These are phyloP conservation scores for Hypolimnas misippus DNA, from an alignment of 2,888 invertebrate species.

Conservation along the genomic window DNA sequence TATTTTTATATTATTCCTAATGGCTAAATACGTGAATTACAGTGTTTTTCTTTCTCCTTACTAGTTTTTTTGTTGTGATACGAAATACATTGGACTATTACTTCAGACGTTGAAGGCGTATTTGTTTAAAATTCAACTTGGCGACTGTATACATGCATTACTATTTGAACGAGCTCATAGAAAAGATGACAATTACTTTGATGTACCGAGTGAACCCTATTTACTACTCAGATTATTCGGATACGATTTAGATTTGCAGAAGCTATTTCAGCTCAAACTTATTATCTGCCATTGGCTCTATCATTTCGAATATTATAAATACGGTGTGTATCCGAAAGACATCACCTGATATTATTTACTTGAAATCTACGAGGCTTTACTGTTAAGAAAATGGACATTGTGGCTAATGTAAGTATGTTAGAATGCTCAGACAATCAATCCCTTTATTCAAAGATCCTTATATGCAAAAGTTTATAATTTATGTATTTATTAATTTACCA, in stretches of 20 bases:
- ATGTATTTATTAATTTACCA: no score
- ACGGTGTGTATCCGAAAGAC: slow-evolving; percentile 76
- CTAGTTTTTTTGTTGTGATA: slow-evolving; percentile 57
- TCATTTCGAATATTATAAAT: slow-evolving; percentile 79
- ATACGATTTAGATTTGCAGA: slow-evolving; percentile 81
- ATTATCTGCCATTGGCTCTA: slow-evolving; percentile 76
- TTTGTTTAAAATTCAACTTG: slow-evolving; percentile 63
- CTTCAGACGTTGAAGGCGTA: slow-evolving; percentile 34
- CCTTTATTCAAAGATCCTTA: neutral
- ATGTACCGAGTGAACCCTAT: slow-evolving; percentile 86
- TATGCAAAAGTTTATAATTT: no score
- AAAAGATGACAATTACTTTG: slow-evolving; percentile 80
- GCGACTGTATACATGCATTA: slow-evolving; percentile 75
- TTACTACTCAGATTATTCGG: slow-evolving; percentile 88
- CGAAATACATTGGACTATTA: slow-evolving; percentile 40
- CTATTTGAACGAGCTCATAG: slow-evolving; percentile 64
- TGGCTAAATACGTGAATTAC: slow-evolving; percentile 75
- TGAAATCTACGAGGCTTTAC: slow-evolving; percentile 48
- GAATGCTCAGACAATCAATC: neutral
- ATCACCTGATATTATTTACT: slow-evolving; percentile 66
- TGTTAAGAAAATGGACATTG: slow-evolving; percentile 78
- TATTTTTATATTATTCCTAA: slow-evolving; percentile 53
- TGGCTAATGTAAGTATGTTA: slow-evolving; percentile 82
- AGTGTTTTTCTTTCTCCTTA: slow-evolving; percentile 75
- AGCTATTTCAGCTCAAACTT: slow-evolving; percentile 57